These are phyloP conservation scores for Rhineura floridana DNA, from an alignment of 2,113 vertebrate genomes.

Conservation along the genomic window DNA sequence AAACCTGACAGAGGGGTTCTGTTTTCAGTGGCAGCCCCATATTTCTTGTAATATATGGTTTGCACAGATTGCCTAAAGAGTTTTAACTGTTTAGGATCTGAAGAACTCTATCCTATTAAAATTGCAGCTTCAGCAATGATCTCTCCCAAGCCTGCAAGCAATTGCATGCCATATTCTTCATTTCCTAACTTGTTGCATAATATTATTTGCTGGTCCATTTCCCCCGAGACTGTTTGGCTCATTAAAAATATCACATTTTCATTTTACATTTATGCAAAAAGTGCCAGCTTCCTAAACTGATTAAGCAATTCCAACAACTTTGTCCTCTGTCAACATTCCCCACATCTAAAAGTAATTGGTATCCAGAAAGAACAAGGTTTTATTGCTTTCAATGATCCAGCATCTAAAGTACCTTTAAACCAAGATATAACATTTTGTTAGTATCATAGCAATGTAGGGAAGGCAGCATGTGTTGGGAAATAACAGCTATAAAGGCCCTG, in stretches of 20 bases:
- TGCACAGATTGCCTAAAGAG: neutral
- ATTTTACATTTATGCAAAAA: constrained; percentile 15
- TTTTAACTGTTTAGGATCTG: neutral
- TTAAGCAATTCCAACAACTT: constrained; percentile 7
- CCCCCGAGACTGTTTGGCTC: constrained; percentile 14
- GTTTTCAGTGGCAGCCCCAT: neutral
- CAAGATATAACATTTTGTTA: constrained; percentile 10
- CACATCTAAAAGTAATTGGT: neutral
- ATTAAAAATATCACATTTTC: constrained; percentile 30
- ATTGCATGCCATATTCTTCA: neutral
- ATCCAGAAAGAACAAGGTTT: constrained; percentile 18
- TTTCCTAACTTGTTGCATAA: neutral
- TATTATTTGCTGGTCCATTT: neutral
- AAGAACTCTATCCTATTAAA: neutral
- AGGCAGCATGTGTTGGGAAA: neutral
- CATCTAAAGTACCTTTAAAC: neutral
- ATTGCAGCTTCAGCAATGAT: neutral
- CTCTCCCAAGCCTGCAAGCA: neutral
- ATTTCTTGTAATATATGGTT: neutral
- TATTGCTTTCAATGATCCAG: neutral
- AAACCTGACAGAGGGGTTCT: neutral
- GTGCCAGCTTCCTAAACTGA: constrained; percentile 19
- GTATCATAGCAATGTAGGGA: neutral
- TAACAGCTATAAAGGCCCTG: too few species aligned
- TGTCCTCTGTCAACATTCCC: constrained; percentile 13